Evolutionary conservation across 1,140 invertebrate species (phyloP).

Genomic region (Planococcus citri): DNA sequence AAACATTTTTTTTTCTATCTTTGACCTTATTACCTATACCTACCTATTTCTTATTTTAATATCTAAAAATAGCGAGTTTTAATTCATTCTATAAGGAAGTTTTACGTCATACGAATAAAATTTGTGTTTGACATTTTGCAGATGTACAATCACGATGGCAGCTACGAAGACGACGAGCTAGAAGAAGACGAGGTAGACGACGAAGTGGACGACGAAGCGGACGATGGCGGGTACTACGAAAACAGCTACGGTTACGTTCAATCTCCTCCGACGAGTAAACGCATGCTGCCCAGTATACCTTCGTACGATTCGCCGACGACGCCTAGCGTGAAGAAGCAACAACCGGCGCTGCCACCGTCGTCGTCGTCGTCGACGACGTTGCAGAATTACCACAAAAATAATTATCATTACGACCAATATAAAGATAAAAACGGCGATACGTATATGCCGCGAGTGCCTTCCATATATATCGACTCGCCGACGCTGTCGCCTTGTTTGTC

Average conservation of each 20-base stretch:
- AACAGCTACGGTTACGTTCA: neutral
- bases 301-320: neutral
- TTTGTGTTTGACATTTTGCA: neutral
- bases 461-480: slow-evolving; percentile 14
- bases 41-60: no score
- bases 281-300: neutral
- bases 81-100: no score
- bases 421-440: neutral
- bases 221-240: neutral
- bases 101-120: neutral
- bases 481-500: slow-evolving; percentile 12
- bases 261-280: neutral
- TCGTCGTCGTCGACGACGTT: neutral
- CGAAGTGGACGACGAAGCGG: neutral
- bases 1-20: no score
- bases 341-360: no score
- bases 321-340: neutral
- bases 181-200: neutral
- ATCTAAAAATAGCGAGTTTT: no score
- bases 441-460: neutral
- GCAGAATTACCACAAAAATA: neutral
- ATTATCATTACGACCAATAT: neutral
- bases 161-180: neutral
- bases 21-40: no score
- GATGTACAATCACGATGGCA: slow-evolving; percentile 1